These are phyloP conservation scores for Tridacna crocea DNA, from an alignment of 2,888 invertebrate genomes.

Conservation along the genomic window DNA sequence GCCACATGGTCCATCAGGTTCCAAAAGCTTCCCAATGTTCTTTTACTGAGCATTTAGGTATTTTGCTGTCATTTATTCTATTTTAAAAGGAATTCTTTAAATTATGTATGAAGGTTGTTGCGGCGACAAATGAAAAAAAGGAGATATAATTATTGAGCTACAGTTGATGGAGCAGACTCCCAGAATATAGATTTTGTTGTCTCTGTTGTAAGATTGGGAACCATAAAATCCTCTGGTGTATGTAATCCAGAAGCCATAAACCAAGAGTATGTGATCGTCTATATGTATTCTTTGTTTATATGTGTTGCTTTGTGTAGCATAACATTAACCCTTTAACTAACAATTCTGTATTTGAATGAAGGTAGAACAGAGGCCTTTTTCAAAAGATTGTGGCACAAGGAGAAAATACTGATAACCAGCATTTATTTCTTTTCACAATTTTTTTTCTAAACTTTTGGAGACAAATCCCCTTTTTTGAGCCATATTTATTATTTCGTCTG, in stretches of 20 bases:
- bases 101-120: slow-evolving; percentile 2
- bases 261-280: slow-evolving; percentile 4
- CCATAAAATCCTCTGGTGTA: slow-evolving; percentile 1
- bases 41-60: no score
- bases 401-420: neutral
- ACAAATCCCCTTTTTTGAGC: no score
- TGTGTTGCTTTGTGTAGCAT: no score
- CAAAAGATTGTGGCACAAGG: neutral
- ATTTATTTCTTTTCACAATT: no score
- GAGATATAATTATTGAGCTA: slow-evolving; percentile 1
- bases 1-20: no score
- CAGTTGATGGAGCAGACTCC: neutral
- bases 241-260: slow-evolving; percentile 7
- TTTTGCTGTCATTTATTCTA: no score
- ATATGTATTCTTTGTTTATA: neutral
- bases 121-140: neutral
- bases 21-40: no score
- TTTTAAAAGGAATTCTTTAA: neutral
- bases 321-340: no score
- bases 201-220: neutral
- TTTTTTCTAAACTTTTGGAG: no score
- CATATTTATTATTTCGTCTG: no score
- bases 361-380: no score
- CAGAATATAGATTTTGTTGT: neutral
- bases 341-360: no score